A percentile compares a stretch with the other conserved stretches of the same genome.
These are phyloP conservation scores for Micromesistius poutassou DNA, from an alignment of 2,797 vertebrate genomes.

Conservation along the genomic window DNA sequence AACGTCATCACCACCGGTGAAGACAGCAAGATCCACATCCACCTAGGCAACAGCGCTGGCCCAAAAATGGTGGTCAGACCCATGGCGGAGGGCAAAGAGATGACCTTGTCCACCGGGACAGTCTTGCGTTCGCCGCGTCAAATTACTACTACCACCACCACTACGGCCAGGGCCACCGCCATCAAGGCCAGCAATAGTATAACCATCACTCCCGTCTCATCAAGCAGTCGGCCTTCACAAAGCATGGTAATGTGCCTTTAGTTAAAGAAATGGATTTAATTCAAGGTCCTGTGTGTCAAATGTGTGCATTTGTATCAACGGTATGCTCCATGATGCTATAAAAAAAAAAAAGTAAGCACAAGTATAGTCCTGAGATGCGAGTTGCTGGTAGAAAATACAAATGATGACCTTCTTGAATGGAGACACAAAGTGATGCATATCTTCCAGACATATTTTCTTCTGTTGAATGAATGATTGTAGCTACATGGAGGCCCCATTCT, in stretches of 20 bases:
- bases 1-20: slow-evolving; percentile 90
- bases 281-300: background rate
- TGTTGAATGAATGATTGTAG: background rate
- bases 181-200: slow-evolving; percentile 95
- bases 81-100: slow-evolving; percentile 81
- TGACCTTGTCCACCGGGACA: slow-evolving; percentile 80
- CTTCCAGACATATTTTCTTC: background rate
- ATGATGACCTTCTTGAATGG: background rate
- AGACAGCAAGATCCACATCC: slow-evolving; percentile 97
- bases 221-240: slow-evolving; percentile 79
- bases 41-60: slow-evolving; percentile 74
- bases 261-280: background rate
- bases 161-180: slow-evolving; percentile 71
- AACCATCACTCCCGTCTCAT: slow-evolving; percentile 86
- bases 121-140: slow-evolving; percentile 89
- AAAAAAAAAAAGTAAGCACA: background rate
- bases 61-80: slow-evolving; percentile 85
- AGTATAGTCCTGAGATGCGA: background rate
- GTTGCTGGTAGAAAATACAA: background rate
- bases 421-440: background rate
- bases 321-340: background rate
- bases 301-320: background rate
- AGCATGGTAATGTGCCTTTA: slow-evolving; percentile 76
- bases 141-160: slow-evolving; percentile 73
- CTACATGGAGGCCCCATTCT: background rate